These are phyloP conservation scores for Nephotettix cincticeps DNA, from an alignment of 1,140 invertebrate species.

Conservation along the genomic window DNA sequence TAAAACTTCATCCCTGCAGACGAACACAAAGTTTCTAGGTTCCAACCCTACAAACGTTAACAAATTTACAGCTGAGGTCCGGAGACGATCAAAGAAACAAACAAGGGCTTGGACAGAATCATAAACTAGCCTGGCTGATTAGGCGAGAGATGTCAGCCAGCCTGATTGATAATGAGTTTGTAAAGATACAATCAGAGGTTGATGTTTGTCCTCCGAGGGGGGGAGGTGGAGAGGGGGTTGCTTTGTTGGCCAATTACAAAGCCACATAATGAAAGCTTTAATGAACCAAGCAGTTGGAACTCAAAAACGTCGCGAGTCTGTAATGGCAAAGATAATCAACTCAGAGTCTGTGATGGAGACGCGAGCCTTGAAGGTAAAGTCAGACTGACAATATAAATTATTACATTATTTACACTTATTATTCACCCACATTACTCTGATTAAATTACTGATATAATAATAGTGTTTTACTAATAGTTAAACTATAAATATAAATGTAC, in stretches of 20 bases:
- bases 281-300: neutral
- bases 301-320: neutral
- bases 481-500: no score
- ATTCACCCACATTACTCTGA: no score
- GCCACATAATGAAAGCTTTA: neutral
- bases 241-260: conserved; percentile 6
- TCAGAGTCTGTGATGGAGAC: neutral
- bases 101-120: neutral
- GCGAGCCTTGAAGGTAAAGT: no score
- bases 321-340: neutral
- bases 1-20: no score
- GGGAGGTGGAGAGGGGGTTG: neutral
- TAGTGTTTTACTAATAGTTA: no score
- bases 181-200: conserved; percentile 7
- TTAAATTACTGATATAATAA: no score
- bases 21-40: no score
- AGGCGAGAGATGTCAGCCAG: neutral
- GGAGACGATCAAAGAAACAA: neutral
- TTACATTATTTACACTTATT: no score
- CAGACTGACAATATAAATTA: no score
- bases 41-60: no score
- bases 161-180: conserved; percentile 9
- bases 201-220: neutral
- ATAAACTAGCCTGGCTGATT: neutral
- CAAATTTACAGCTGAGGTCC: no score